phyloP scores from a whole-genome alignment of 2,113 vertebrate genomes.

The Chascanopsetta lugubris region DNA sequence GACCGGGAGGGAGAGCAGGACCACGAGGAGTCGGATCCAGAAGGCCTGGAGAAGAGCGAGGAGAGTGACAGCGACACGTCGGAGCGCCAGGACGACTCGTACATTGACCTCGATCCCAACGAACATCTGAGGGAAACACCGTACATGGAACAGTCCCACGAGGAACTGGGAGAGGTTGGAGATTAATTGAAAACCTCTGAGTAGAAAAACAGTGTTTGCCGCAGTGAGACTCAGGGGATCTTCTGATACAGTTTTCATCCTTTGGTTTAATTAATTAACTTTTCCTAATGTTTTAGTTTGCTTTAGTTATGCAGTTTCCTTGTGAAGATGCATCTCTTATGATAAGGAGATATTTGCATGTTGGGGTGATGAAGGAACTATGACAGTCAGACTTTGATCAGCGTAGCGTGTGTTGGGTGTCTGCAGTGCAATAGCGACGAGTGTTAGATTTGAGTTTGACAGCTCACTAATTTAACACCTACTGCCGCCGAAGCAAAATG shows the following conservation, averaged over 20 bases:
- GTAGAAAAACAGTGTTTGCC: constrained; percentile 1
- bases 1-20: constrained; percentile 95
- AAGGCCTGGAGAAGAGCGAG: constrained; percentile 94
- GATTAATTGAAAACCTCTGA: background rate
- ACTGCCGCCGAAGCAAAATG: constrained; percentile 6
- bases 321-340: too few relatives aligned
- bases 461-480: constrained; percentile 53
- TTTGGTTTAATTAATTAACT: too few relatives aligned
- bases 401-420: constrained; percentile 10
- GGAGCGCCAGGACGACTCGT: constrained; percentile 94
- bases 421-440: background rate
- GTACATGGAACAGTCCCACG: constrained; percentile 90
- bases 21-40: constrained; percentile 95
- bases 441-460: constrained; percentile 34
- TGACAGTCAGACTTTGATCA: constrained; percentile 34
- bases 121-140: constrained; percentile 89
- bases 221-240: background rate
- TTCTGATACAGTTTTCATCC: background rate
- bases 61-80: constrained; percentile 97
- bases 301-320: background rate
- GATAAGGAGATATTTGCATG: constrained; percentile 19
- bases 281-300: background rate
- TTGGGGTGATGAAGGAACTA: constrained; percentile 11
- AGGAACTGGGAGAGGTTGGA: constrained; percentile 93
- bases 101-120: constrained; percentile 87